Percentiles rank a stretch among this genome's conserved stretches.
Conservation (phyloP, 2,113 vertebrate genomes). For the Carlito syrichta region DNA sequence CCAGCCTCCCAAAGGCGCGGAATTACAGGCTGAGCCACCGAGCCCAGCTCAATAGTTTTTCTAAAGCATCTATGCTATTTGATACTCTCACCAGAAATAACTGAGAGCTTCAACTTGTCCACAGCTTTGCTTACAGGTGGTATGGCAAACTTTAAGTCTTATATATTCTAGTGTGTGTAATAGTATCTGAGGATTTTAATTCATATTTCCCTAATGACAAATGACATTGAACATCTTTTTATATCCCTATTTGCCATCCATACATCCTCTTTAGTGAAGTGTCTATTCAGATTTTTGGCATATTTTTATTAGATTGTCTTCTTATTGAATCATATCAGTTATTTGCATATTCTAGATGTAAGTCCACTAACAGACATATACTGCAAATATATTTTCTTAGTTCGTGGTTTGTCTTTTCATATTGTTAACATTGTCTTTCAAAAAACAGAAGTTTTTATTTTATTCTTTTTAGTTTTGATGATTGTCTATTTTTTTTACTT, state of each 20-base stretch:
- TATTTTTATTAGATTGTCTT: neutral
- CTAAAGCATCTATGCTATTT: neutral
- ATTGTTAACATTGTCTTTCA: neutral
- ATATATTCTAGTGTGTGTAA: neutral
- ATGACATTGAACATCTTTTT: neutral
- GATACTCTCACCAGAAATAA: neutral
- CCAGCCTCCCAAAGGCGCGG: no score
- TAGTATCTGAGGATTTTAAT: neutral
- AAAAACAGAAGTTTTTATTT: neutral
- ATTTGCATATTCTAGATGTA: neutral
- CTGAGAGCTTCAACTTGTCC: neutral
- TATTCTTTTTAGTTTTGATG: neutral
- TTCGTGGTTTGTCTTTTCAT: neutral
- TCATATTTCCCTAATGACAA: neutral
- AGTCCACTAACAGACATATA: neutral
- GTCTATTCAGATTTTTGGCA: neutral
- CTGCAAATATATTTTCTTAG: neutral
- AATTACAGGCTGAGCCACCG: no score
- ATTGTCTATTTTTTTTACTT: neutral
- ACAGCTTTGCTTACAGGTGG: neutral
- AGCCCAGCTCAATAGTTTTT: neutral
- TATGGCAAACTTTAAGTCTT: neutral
- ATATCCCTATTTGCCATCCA: neutral
- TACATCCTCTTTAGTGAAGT: neutral
- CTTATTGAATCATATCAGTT: neutral